A percentile compares a stretch with the other conserved stretches of the same genome.
phyloP scores from a whole-genome alignment of 2,888 invertebrate genomes.

The Trypoxylon attenuatum region DNA sequence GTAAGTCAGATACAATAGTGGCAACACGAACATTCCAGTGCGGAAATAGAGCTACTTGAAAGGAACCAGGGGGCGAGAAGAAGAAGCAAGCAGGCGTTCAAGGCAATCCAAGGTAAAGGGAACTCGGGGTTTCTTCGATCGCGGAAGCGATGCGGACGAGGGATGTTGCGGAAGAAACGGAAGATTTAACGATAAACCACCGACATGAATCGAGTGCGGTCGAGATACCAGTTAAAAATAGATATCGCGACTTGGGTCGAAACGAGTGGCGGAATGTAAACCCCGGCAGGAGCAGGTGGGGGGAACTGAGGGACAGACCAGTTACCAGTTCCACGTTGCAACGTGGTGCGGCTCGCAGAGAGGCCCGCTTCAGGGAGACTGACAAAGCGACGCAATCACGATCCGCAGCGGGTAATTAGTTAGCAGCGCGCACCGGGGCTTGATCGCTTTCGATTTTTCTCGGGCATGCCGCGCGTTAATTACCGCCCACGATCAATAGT shows the following conservation, averaged over 20 bases:
- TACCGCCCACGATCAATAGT: slow-evolving; percentile 55
- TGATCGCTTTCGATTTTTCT: slow-evolving; percentile 71
- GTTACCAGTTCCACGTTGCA: no score
- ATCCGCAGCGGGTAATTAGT: slow-evolving; percentile 71
- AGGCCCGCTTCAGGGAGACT: slow-evolving; percentile 52
- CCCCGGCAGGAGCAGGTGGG: slow-evolving; percentile 59
- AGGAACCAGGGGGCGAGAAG: no score
- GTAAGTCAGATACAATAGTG: no score
- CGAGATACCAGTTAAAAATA: slow-evolving; percentile 57
- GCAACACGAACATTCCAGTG: no score
- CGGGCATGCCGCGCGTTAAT: slow-evolving; percentile 61
- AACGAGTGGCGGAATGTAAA: slow-evolving; percentile 69
- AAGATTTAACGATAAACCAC: slow-evolving; percentile 19
- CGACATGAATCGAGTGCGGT: slow-evolving; percentile 6
- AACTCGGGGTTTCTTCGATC: neutral
- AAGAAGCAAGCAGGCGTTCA: no score
- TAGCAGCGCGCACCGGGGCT: slow-evolving; percentile 60
- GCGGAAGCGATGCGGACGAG: neutral
- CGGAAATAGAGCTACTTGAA: no score
- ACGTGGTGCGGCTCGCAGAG: no score
- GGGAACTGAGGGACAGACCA: no score
- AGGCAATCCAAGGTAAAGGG: neutral
- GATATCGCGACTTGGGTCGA: slow-evolving; percentile 48
- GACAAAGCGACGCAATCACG: slow-evolving; percentile 73
- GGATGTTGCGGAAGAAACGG: neutral